Conservation (phyloP, 2,797 vertebrate species). For the Alcedo atthis region DNA sequence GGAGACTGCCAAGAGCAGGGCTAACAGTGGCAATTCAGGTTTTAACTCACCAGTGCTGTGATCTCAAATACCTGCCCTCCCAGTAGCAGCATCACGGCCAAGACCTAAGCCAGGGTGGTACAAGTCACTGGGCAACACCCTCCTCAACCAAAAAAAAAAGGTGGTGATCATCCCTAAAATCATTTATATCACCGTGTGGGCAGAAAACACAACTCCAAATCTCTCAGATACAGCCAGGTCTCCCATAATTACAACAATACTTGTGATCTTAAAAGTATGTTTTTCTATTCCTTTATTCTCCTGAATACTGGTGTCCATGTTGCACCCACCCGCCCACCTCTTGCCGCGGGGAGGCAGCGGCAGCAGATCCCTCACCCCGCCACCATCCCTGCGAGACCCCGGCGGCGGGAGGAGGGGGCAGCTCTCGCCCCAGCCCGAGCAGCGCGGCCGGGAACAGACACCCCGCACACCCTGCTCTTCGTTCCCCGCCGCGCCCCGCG, state of each 20-base stretch:
- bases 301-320: fast-evolving
- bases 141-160: background rate
- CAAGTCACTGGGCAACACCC: fast-evolving
- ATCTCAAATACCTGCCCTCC: background rate
- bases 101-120: background rate
- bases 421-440: no score
- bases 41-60: fast-evolving
- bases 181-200: fast-evolving
- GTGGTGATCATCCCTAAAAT: background rate
- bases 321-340: background rate
- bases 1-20: background rate
- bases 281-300: background rate
- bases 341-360: background rate
- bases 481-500: background rate
- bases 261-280: background rate
- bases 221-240: background rate
- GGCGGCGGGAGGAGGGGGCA: background rate
- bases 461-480: no score
- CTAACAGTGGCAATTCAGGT: background rate
- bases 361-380: background rate
- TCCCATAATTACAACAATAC: background rate
- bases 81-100: fast-evolving
- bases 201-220: background rate
- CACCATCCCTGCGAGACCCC: fast-evolving
- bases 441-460: background rate